These are phyloP conservation scores for Cherax destructor DNA, from an alignment of 1,140 invertebrate genomes.

Conservation along the genomic window DNA sequence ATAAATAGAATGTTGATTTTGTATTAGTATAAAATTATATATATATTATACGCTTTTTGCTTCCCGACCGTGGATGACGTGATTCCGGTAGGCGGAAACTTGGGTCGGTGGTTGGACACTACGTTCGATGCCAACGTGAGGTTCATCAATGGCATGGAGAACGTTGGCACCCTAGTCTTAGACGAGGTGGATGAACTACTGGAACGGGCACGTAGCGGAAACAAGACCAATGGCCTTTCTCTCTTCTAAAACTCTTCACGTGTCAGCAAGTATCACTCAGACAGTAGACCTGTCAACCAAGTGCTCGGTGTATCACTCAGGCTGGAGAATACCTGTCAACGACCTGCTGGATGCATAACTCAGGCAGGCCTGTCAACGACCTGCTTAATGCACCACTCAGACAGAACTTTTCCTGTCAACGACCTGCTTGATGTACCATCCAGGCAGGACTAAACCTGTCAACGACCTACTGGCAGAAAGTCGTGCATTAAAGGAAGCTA, in stretches of 20 bases:
- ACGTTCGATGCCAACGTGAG: constrained; percentile 8
- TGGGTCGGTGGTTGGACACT: constrained; percentile 17
- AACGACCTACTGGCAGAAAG: too few species aligned
- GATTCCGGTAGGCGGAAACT: neutral
- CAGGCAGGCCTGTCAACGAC: too few species aligned
- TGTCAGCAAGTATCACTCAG: too few species aligned
- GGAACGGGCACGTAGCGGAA: neutral
- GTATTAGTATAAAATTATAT: neutral
- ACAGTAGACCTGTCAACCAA: too few species aligned
- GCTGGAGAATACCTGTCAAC: too few species aligned
- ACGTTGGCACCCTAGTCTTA: neutral
- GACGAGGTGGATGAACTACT: neutral
- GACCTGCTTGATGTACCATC: too few species aligned
- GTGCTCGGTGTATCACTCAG: too few species aligned
- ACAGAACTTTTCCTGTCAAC: too few species aligned
- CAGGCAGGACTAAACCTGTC: too few species aligned
- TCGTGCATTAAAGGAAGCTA: too few species aligned
- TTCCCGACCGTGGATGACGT: neutral
- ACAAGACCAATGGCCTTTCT: neutral
- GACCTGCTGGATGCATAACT: too few species aligned
- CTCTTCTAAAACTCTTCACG: neutral
- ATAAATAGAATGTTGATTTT: neutral
- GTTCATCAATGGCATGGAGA: neutral
- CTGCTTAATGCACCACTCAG: too few species aligned
- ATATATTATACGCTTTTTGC: neutral